Percentiles rank a stretch among this genome's conserved stretches.
Conservation (phyloP, 1,140 invertebrate genomes). For the Mya arenaria region DNA sequence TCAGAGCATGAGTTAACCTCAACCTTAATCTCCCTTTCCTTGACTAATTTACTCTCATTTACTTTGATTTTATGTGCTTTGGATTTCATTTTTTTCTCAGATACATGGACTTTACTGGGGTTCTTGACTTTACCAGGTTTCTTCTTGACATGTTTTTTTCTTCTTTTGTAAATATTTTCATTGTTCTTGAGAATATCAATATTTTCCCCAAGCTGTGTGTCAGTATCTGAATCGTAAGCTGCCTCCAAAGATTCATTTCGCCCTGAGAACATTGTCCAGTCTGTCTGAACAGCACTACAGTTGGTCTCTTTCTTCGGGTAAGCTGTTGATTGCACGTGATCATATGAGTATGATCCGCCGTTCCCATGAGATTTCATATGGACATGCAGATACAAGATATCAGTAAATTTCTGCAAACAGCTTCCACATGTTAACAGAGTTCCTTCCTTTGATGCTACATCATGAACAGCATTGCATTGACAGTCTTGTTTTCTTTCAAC, state of each 20-base stretch:
- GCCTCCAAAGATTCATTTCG: background rate
- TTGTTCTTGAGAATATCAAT: background rate
- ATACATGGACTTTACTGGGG: background rate
- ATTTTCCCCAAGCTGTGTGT: background rate
- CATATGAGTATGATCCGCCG: constrained; percentile 47
- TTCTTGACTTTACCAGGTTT: background rate
- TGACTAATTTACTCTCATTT: too few relatives aligned
- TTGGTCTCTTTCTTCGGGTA: constrained; percentile 45
- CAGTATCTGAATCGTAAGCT: background rate
- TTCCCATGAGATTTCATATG: constrained; percentile 20
- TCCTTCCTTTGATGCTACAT: too few relatives aligned
- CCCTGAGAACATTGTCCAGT: background rate
- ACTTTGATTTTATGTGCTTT: too few relatives aligned
- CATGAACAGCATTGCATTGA: too few relatives aligned
- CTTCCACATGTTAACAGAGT: constrained; percentile 21
- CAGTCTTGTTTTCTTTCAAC: too few relatives aligned
- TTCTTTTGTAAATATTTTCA: background rate
- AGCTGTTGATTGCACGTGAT: constrained; percentile 34
- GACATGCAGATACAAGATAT: constrained; percentile 37
- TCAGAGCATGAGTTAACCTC: too few relatives aligned
- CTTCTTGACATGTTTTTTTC: background rate
- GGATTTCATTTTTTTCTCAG: background rate
- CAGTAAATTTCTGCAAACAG: constrained; percentile 17
- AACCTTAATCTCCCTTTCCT: too few relatives aligned
- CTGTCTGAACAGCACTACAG: constrained; percentile 46